Evolutionary conservation across 2,113 vertebrate genomes (phyloP), one percentile per base, ranked within the genome.

Genomic region (Pionites leucogaster): DNA sequence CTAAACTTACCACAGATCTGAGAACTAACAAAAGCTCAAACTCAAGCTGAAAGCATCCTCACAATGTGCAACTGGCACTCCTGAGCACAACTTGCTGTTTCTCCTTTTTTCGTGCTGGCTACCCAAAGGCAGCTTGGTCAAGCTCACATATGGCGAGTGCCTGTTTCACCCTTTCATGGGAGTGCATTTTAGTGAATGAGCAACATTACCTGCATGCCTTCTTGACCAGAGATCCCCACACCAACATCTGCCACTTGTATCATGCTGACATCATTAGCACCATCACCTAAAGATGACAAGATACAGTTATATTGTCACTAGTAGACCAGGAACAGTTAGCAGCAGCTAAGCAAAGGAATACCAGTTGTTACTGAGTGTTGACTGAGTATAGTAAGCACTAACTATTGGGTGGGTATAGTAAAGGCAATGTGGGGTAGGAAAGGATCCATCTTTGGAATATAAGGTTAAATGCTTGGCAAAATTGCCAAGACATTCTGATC

Each of bases 221-320:
- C 99, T 97, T 99, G 99, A 94, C 99, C 99, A 3, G 99, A 99
- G 95, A 99, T 99, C 39, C 99, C 99, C 90, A 99, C 99, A 3
- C 99, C 99, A 65, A 99, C 99, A 62, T 99, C 99, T 18, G 99
- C 99, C 33, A 99, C 99, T 97, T 99, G 99, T 97, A 99, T 99
- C 99, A 99, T 99, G 97, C 99, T 99, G 97, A 99, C 99, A 53
- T 99, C 99, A 80, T 99, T 99, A 93, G 99, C 99, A 81, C 99
- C 99, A 11, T 99, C 99, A 95, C 99, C 99, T 99, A 91, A 82
- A 93, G 97, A 97, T 39, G 88, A 94, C 29, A 80, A 74, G 77
- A 95, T 17, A 90, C 9, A 49, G 37, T 50, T 90, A 67, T 90
- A 13, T 42, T 91, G 37, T 69, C 47, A 86, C 47, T 77, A 80